Percentiles rank a stretch among this genome's conserved stretches.
Evolutionary conservation across 2,888 invertebrate genomes (phyloP).

Genomic region (Rhingia campestris): DNA sequence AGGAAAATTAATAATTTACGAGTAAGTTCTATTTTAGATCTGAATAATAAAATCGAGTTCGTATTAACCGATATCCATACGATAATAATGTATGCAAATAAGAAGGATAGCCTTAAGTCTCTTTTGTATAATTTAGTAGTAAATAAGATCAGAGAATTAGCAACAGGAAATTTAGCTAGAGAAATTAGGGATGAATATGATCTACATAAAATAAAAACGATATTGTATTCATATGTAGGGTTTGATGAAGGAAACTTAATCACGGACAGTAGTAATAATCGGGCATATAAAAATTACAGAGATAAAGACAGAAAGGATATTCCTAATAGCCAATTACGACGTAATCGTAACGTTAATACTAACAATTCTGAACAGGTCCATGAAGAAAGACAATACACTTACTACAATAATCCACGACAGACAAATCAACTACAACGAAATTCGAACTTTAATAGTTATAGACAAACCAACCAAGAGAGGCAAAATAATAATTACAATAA

Average conservation of each 20-base stretch:
- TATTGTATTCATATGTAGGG: slow-evolving; percentile 41
- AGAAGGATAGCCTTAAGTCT: slow-evolving; percentile 9
- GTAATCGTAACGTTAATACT: no score
- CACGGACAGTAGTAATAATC: no score
- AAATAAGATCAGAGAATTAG: slow-evolving; percentile 23
- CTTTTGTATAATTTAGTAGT: slow-evolving; percentile 18
- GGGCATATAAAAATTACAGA: no score
- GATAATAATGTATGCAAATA: slow-evolving; percentile 21
- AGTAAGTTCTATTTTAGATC: slow-evolving; percentile 1
- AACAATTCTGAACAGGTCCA: not conserved
- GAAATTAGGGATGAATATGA: slow-evolving; percentile 32
- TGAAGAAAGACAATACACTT: slow-evolving; percentile 2
- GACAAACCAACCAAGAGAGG: not conserved
- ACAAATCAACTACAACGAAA: slow-evolving; percentile 9
- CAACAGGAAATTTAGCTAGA: slow-evolving; percentile 23
- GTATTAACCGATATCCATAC: slow-evolving; percentile 12
- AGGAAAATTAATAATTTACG: slow-evolving; percentile 13
- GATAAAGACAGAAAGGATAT: no score
- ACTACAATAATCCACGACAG: slow-evolving; percentile 9
- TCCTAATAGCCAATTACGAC: no score
- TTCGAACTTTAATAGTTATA: slow-evolving; percentile 7
- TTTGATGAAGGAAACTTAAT: slow-evolving; percentile 21
- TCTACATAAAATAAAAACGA: slow-evolving; percentile 21
- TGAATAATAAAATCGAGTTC: slow-evolving; percentile 20
- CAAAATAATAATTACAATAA: slow-evolving; percentile 10